Evolutionary conservation across 2,113 vertebrate genomes (phyloP).

Genomic region (Bungarus multicinctus): DNA sequence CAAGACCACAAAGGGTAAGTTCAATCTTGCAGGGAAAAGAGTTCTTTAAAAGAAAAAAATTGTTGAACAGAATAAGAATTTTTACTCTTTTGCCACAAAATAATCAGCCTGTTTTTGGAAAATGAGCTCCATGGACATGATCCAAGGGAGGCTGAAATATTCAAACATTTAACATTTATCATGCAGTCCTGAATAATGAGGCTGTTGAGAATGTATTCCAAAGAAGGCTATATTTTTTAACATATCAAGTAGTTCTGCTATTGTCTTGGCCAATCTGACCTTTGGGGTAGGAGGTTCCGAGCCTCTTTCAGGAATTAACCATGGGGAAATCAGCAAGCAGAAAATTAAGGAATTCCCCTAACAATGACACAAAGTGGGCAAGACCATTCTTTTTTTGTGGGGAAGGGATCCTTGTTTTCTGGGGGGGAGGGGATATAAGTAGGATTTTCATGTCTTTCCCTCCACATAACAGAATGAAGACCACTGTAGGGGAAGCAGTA

Average conservation of each 20-base stretch:
- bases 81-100: slow-evolving; percentile 27
- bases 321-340: background rate
- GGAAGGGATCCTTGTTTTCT: background rate
- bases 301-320: background rate
- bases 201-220: background rate
- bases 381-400: background rate
- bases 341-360: background rate
- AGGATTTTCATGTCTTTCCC: background rate
- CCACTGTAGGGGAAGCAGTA: background rate
- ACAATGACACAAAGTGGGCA: background rate
- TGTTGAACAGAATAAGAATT: slow-evolving; percentile 33
- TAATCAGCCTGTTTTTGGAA: slow-evolving; percentile 17
- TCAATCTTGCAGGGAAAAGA: slow-evolving; percentile 23
- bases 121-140: slow-evolving; percentile 2
- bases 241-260: background rate
- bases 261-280: background rate
- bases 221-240: background rate
- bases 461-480: background rate
- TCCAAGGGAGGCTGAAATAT: background rate
- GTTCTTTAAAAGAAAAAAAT: background rate
- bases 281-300: background rate
- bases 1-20: slow-evolving; percentile 50
- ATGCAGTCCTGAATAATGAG: background rate
- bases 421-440: background rate
- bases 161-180: background rate